These are phyloP conservation scores for Pardosa pseudoannulata DNA, from an alignment of 2,888 invertebrate genomes.

Conservation along the genomic window DNA sequence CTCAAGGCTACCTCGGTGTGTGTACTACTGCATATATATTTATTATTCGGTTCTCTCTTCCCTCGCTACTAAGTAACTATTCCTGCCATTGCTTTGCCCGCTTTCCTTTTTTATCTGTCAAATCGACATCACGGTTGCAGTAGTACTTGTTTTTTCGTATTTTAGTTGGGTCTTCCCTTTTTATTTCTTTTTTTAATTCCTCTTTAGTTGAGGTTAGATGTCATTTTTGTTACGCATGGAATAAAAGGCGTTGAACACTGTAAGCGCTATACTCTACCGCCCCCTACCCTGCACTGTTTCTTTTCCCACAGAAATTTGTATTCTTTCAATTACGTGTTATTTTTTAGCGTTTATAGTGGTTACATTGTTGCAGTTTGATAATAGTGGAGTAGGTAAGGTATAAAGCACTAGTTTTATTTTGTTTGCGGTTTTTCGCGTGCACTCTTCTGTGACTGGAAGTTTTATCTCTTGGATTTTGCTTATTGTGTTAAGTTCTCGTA, in stretches of 20 bases:
- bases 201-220: not conserved
- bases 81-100: not conserved
- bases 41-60: not conserved
- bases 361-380: too few species aligned
- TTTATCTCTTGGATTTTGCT: too few species aligned
- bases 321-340: not conserved
- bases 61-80: slow-evolving; percentile 12
- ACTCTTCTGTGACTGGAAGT: too few species aligned
- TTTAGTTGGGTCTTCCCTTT: not conserved
- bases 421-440: too few species aligned
- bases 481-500: too few species aligned
- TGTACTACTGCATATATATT: slow-evolving; percentile 7
- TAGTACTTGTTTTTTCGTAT: slow-evolving; percentile 2
- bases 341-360: not conserved
- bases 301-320: not conserved
- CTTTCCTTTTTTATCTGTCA: slow-evolving; percentile 1
- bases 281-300: not conserved
- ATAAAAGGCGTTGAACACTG: not conserved
- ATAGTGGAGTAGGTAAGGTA: too few species aligned
- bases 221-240: slow-evolving; percentile 3
- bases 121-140: not conserved
- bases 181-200: not conserved
- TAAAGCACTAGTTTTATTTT: too few species aligned
- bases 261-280: not conserved
- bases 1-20: slow-evolving; percentile 24